A percentile compares a stretch with the other conserved stretches of the same genome.
Evolutionary conservation across 30 jellyfish, hydroid and myxozoan genomes (phyloP).

Genomic region (Aurelia aurita complex sp. Pacific): DNA sequence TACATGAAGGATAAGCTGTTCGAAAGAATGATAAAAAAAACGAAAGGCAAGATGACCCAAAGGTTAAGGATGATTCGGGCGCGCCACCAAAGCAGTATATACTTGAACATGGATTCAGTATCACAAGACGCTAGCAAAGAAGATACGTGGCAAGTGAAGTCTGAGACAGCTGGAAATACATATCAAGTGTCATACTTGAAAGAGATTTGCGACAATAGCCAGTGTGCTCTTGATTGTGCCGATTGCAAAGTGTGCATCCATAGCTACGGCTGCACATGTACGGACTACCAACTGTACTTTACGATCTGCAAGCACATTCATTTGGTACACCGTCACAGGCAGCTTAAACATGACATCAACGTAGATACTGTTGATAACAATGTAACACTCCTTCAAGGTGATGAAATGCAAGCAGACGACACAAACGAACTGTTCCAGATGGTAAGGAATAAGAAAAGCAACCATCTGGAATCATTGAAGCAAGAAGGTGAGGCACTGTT

Average conservation of each 20-base stretch:
- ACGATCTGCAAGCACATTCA: slow-evolving; percentile 38
- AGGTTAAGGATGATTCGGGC: too few species aligned
- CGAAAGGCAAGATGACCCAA: too few species aligned
- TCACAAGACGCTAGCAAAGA: too few species aligned
- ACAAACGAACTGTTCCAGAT: neutral
- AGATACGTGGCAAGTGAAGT: too few species aligned
- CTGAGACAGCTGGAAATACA: too few species aligned
- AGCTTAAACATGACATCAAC: neutral
- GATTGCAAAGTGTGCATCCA: slow-evolving; percentile 23
- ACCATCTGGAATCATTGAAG: neutral
- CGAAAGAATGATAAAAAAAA: too few species aligned
- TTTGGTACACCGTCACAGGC: slow-evolving; percentile 5
- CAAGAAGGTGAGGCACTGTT: neutral
- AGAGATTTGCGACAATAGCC: neutral
- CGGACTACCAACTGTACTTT: neutral
- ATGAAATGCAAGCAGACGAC: neutral
- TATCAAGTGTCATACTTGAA: neutral
- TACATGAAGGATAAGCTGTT: neutral
- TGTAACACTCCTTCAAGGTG: neutral
- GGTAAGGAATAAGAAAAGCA: neutral
- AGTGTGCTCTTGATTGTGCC: slow-evolving; percentile 1
- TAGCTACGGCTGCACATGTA: slow-evolving; percentile 4
- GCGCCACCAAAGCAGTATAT: too few species aligned
- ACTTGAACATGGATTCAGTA: too few species aligned
- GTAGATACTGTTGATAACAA: neutral